These are phyloP conservation scores for Somateria mollissima DNA, from an alignment of 2,797 vertebrate species.

Conservation along the genomic window DNA sequence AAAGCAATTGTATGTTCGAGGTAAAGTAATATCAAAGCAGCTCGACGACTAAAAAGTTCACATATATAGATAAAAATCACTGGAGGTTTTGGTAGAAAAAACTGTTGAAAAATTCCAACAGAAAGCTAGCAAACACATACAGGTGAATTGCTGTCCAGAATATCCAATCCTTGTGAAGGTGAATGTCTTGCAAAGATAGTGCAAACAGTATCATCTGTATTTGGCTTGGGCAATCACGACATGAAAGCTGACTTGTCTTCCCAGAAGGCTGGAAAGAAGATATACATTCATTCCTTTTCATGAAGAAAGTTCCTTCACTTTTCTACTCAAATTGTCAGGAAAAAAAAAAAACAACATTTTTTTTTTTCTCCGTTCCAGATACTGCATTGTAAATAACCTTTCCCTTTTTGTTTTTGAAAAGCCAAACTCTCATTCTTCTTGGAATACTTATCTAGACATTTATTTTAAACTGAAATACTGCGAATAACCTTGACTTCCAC, in stretches of 20 bases:
- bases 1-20: background rate
- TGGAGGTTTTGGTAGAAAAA: background rate
- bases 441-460: background rate
- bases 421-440: background rate
- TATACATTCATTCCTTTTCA: background rate
- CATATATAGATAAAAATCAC: background rate
- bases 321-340: background rate
- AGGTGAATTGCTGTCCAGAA: background rate
- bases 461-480: constrained; percentile 5
- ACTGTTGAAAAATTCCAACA: background rate
- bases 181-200: background rate
- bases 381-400: background rate
- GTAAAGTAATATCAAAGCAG: background rate
- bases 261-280: background rate
- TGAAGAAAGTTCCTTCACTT: background rate
- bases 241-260: background rate
- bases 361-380: background rate
- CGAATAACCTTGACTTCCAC: constrained; percentile 31
- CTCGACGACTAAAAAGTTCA: background rate
- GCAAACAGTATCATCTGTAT: background rate
- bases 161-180: background rate
- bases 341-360: background rate
- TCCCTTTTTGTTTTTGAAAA: background rate
- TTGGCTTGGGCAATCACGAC: background rate
- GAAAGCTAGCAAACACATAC: background rate